These are phyloP conservation scores for Drosophila funebris DNA, from an alignment of 1,140 invertebrate species.

Conservation along the genomic window DNA sequence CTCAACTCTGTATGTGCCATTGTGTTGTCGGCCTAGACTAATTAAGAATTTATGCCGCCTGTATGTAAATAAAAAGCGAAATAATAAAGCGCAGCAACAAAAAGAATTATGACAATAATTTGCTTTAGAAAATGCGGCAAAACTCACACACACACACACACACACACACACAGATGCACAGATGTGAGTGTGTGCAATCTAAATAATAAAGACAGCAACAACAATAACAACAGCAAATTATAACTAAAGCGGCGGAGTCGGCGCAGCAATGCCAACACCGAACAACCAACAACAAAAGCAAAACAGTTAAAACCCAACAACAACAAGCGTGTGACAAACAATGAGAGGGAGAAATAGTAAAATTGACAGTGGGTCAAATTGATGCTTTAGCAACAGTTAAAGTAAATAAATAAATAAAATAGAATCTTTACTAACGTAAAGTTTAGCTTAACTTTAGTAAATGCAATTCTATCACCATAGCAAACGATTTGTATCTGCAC, in stretches of 20 bases:
- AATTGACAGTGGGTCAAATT: constrained; percentile 19
- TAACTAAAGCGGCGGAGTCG: constrained; percentile 51
- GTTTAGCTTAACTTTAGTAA: not conserved
- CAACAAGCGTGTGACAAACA: constrained; percentile 35
- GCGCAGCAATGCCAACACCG: constrained; percentile 28
- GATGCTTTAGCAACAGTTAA: not conserved
- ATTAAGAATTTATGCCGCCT: constrained; percentile 75
- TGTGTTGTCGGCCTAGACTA: constrained; percentile 51
- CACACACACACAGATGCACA: not conserved
- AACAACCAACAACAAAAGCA: constrained; percentile 31
- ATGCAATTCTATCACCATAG: not conserved
- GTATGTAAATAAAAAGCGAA: constrained; percentile 50
- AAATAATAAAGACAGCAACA: constrained; percentile 69
- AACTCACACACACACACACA: constrained; percentile 18
- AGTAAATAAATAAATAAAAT: not conserved
- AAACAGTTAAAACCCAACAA: constrained; percentile 60
- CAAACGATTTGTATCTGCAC: not conserved
- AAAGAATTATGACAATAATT: constrained; percentile 74
- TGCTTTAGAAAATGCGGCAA: constrained; percentile 68
- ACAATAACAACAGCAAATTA: constrained; percentile 56
- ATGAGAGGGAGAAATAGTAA: constrained; percentile 25
- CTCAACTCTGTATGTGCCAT: not conserved
- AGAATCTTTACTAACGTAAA: not conserved
- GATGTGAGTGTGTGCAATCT: constrained; percentile 50
- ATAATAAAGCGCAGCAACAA: constrained; percentile 35